phyloP scores from a whole-genome alignment of 2,113 vertebrate genomes.

The Ctenomys sociabilis region DNA sequence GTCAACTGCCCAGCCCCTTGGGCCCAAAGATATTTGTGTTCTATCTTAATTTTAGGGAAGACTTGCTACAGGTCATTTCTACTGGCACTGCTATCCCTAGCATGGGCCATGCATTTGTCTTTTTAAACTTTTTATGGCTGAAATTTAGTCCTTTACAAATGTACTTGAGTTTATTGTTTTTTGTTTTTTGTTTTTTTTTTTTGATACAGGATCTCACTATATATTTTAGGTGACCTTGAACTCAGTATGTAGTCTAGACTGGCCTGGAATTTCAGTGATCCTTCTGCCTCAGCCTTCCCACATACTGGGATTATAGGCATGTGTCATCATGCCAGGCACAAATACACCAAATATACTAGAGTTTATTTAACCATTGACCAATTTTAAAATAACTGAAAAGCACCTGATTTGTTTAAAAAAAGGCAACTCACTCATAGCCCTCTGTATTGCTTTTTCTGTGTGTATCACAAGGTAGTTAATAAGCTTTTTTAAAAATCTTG shows the following conservation, averaged over 20 bases:
- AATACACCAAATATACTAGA: neutral
- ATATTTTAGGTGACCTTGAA: too few relatives aligned
- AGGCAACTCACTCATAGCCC: neutral
- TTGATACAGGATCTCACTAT: neutral
- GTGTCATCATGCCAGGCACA: neutral
- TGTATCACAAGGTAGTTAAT: neutral
- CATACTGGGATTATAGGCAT: too few relatives aligned
- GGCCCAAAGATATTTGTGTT: slow-evolving; percentile 3
- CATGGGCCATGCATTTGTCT: neutral
- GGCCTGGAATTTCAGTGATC: too few relatives aligned
- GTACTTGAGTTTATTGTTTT: neutral
- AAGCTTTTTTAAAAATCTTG: slow-evolving; percentile 52
- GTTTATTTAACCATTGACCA: neutral
- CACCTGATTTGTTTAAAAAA: slow-evolving; percentile 29
- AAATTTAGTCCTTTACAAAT: slow-evolving; percentile 36
- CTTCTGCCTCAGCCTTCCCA: too few relatives aligned
- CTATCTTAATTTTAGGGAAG: neutral
- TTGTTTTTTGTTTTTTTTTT: neutral
- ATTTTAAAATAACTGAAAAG: slow-evolving; percentile 26
- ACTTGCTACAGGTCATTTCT: neutral
- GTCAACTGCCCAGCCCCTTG: neutral
- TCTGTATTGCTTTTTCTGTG: slow-evolving; percentile 34
- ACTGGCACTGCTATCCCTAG: neutral
- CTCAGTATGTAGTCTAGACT: too few relatives aligned
- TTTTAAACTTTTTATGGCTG: slow-evolving; percentile 10